These are phyloP conservation scores for Tachycineta bicolor DNA, from an alignment of 2,113 vertebrate genomes.

Conservation along the genomic window DNA sequence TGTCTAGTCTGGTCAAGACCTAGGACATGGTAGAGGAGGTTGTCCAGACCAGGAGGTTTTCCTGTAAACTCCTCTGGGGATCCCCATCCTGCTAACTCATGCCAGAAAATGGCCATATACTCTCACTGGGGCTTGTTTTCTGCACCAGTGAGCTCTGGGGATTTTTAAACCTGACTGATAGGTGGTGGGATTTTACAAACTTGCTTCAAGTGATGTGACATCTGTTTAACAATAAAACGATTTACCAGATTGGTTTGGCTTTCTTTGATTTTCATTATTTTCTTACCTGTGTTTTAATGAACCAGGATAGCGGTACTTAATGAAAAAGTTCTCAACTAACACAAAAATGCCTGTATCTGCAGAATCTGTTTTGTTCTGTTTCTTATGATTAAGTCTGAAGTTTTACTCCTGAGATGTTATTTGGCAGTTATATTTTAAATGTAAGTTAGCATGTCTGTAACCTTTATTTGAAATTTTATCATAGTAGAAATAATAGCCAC, in stretches of 20 bases:
- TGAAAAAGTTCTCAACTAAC: not conserved
- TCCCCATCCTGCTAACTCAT: fast-evolving
- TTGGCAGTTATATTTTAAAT: not conserved
- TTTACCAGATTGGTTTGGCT: not conserved
- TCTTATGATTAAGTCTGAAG: not conserved
- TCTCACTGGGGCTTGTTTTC: not conserved
- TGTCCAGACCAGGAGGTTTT: not conserved
- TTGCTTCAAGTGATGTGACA: not conserved
- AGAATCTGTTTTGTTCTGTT: not conserved
- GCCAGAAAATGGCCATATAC: not conserved
- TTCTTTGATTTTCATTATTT: not conserved
- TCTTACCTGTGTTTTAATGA: not conserved
- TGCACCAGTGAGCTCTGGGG: not conserved
- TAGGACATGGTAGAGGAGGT: not conserved
- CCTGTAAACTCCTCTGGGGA: not conserved
- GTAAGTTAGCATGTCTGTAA: not conserved
- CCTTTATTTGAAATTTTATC: not conserved
- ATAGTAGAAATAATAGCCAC: not conserved
- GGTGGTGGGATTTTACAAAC: not conserved
- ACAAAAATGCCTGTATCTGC: not conserved
- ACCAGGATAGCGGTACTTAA: not conserved
- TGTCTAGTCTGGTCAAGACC: not conserved
- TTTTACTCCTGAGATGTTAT: not conserved
- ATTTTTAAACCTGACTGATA: not conserved
- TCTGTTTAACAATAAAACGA: not conserved